Evolutionary conservation across 2,888 invertebrate species (phyloP), one percentile per base, ranked within the genome.

Genomic region (Hypolimnas misippus): DNA sequence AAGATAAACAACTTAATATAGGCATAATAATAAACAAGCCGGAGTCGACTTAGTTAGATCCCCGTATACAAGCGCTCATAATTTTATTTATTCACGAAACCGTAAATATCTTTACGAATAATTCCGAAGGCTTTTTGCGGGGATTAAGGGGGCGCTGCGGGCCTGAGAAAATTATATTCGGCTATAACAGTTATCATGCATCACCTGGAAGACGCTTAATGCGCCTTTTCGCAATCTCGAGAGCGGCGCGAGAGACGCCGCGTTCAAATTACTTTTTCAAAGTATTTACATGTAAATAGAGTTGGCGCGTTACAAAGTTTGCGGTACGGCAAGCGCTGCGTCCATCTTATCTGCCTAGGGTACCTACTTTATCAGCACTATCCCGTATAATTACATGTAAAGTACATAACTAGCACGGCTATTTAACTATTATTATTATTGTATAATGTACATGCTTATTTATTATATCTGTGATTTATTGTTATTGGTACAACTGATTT

Each of bases 231-330:
- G 90, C 91, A 92, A 92, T 92, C 92, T 92, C 89, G 87, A 87
- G 88, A 89, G 89, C 84, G 87, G 86, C 77, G 84, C 81, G 83
- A 74, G 77, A 81, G 87, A 83, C 79, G 84, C 82, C 76, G 80
- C 75, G 87, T 85, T 86, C 83, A 89, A 90, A 92, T 92, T 92
- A 92, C 91, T 92, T 92, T 92, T 90, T 89, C 91, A 87, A 90
- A 89, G 91, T 92, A 92, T 92, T 92, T 90, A 91, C 90, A 91
- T 90, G 90, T 88, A 91, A 92, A 92, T 92, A 92, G 91, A 89
- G 84, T 79, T 78, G 78, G 79, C 66, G 72, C 78, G 77, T 78
- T 78, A 73, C 74, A 78, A 79, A 83, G 77, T 85, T 82, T 78
- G 83, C 70, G 78, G 80, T 78, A 74, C 62, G 76, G 76, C 79